Conservation (phyloP, 2,113 vertebrate species). For the Promerops cafer region DNA sequence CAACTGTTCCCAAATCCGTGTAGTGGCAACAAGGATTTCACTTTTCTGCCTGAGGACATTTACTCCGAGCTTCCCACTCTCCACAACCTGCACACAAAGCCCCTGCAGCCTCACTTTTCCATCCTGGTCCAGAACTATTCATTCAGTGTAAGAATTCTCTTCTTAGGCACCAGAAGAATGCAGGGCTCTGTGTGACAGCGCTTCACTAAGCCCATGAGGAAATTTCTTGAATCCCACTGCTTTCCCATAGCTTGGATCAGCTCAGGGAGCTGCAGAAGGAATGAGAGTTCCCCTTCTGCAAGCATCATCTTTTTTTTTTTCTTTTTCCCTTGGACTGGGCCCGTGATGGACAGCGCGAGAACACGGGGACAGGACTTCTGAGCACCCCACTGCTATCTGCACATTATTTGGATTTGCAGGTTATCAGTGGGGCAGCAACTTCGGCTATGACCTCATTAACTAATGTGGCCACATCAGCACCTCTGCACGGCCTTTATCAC, state of each 20-base stretch:
- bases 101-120: neutral
- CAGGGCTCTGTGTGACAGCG: neutral
- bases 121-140: neutral
- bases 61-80: fast-evolving
- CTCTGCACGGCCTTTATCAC: constrained; percentile 69
- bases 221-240: neutral
- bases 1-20: fast-evolving
- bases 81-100: neutral
- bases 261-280: neutral
- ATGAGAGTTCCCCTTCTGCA: neutral
- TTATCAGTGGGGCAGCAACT: constrained; percentile 74
- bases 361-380: neutral
- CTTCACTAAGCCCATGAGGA: neutral
- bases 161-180: neutral
- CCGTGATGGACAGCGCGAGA: constrained; percentile 32
- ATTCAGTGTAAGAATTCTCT: neutral
- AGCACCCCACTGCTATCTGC: constrained; percentile 60
- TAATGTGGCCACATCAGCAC: constrained; percentile 76
- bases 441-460: constrained; percentile 80
- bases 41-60: neutral
- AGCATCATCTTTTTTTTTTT: neutral
- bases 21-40: fast-evolving
- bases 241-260: neutral
- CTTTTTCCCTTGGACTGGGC: neutral
- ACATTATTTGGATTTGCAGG: constrained; percentile 69